These are phyloP conservation scores for Melospiza georgiana DNA, from an alignment of 2,113 vertebrate species.

Conservation along the genomic window DNA sequence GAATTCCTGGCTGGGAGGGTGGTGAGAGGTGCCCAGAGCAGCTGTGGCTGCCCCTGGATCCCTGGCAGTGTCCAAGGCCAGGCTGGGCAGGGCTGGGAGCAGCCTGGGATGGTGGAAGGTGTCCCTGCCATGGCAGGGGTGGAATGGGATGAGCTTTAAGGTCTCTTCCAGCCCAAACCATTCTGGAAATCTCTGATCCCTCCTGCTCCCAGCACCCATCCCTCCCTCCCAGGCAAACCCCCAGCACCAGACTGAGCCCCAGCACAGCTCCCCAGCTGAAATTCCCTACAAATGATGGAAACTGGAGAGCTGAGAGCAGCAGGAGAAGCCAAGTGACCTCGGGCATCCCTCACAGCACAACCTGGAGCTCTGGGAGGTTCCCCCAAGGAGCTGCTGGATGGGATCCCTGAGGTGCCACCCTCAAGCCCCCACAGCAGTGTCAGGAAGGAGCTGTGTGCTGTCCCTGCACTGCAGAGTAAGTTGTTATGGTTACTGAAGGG, in stretches of 20 bases:
- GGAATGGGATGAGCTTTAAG: neutral
- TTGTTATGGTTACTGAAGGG: slow-evolving; percentile 39
- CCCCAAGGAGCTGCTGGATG: fast-evolving
- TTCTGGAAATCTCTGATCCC: neutral
- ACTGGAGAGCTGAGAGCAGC: neutral
- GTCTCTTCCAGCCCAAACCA: neutral
- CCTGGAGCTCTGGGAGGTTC: neutral
- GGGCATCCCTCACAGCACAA: neutral
- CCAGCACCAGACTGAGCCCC: neutral
- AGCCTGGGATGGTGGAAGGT: fast-evolving
- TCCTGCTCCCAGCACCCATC: neutral
- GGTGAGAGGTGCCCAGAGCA: fast-evolving
- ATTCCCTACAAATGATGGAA: neutral
- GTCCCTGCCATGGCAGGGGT: fast-evolving
- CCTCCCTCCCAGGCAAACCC: neutral
- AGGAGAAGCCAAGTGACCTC: neutral
- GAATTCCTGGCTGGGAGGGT: fast-evolving
- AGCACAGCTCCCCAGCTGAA: neutral
- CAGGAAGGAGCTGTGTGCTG: neutral
- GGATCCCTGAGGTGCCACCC: neutral
- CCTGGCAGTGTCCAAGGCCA: fast-evolving
- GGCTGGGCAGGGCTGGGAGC: fast-evolving
- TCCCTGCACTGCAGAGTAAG: neutral
- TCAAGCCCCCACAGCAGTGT: neutral
- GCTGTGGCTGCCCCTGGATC: neutral